Evolutionary conservation across 2,888 invertebrate species (phyloP).

Genomic region (Leptopterna dolabrata): DNA sequence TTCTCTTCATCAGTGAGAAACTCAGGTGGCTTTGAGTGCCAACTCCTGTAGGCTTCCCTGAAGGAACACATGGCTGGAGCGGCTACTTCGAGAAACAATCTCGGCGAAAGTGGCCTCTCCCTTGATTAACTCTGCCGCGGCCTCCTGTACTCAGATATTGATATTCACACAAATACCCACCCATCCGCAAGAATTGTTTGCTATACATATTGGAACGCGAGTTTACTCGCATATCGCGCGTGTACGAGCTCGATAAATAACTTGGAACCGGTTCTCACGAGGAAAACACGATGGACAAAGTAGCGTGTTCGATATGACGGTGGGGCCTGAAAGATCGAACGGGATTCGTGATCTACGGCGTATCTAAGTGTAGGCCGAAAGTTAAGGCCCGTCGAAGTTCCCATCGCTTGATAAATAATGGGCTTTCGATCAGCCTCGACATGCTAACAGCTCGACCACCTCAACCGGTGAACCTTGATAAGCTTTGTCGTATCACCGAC

Average conservation of each 20-base stretch:
- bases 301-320: neutral
- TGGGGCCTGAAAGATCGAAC: neutral
- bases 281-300: neutral
- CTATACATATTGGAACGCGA: no score
- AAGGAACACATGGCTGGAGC: no score
- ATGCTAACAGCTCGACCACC: neutral
- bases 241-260: neutral
- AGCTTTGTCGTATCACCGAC: no score
- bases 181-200: no score
- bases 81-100: no score
- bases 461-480: neutral
- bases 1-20: no score
- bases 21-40: no score
- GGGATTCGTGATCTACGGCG: neutral
- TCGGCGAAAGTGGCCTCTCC: no score
- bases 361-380: neutral
- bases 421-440: constrained; percentile 7
- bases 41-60: no score
- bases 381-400: neutral
- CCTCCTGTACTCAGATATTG: no score
- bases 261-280: neutral
- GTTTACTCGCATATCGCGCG: neutral
- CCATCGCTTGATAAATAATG: neutral
- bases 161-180: no score
- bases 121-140: no score